A percentile compares a stretch with the other conserved stretches of the same genome.
These are phyloP conservation scores for Falco concolor DNA, from an alignment of 2,797 vertebrate species.

Conservation along the genomic window DNA sequence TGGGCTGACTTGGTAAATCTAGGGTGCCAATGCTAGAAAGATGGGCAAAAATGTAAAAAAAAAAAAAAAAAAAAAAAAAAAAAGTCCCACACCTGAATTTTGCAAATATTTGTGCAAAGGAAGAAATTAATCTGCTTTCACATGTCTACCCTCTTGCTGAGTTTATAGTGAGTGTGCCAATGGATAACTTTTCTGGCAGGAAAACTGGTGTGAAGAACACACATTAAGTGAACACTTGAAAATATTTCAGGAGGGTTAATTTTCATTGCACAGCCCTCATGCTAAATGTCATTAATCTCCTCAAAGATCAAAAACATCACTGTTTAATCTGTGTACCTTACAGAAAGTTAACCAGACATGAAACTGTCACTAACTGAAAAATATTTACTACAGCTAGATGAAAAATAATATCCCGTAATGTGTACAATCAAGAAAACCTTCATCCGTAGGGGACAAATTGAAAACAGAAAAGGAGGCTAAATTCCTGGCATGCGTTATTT, in stretches of 20 bases:
- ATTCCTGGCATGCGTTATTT: background rate
- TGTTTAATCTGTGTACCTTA: background rate
- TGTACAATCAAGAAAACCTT: background rate
- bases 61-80: background rate
- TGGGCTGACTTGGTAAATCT: background rate
- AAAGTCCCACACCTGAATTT: background rate
- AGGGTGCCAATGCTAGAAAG: background rate
- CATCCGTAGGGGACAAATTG: constrained; percentile 6
- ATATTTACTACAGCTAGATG: constrained; percentile 27
- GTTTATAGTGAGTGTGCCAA: background rate
- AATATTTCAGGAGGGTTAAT: background rate
- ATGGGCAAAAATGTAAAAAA: background rate
- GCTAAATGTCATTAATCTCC: background rate
- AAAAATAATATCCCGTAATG: constrained; percentile 18
- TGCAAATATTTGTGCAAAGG: constrained; percentile 11
- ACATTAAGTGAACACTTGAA: background rate
- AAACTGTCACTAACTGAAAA: constrained; percentile 25
- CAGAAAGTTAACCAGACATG: constrained; percentile 16
- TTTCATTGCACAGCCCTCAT: background rate
- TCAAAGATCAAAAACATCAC: constrained; percentile 6
- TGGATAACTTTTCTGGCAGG: background rate
- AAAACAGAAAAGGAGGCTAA: constrained; percentile 38
- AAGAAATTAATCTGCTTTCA: background rate
- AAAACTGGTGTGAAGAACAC: background rate
- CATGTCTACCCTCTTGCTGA: background rate